phyloP scores from a whole-genome alignment of 2,888 invertebrate genomes.

The Trichogramma evanescens region DNA sequence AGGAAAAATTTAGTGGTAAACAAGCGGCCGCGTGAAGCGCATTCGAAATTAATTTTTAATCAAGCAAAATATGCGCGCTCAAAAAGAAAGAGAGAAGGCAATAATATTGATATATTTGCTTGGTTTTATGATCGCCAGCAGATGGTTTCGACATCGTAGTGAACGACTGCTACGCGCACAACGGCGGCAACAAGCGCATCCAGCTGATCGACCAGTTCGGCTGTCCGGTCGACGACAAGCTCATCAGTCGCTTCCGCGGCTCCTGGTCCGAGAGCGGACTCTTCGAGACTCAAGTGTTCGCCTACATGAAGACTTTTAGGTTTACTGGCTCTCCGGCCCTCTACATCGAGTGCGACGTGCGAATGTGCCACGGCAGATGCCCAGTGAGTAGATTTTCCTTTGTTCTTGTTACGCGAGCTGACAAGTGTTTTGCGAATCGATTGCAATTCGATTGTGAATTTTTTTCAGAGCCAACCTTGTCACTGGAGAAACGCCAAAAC shows the following conservation, averaged over 20 bases:
- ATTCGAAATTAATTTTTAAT: too few species aligned
- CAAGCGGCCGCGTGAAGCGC: too few species aligned
- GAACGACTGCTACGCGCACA: slow-evolving; percentile 89
- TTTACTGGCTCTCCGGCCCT: slow-evolving; percentile 90
- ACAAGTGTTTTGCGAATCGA: too few species aligned
- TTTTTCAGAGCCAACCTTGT: slow-evolving; percentile 75
- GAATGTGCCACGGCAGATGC: slow-evolving; percentile 92
- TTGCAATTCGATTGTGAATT: neutral
- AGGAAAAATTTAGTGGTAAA: too few species aligned
- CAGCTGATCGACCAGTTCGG: slow-evolving; percentile 89
- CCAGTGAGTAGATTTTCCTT: slow-evolving; percentile 61
- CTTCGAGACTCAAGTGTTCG: slow-evolving; percentile 88
- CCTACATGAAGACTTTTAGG: slow-evolving; percentile 90
- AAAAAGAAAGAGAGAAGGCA: too few species aligned
- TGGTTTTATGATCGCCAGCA: slow-evolving; percentile 44
- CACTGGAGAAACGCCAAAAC: slow-evolving; percentile 87
- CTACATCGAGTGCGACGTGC: slow-evolving; percentile 89
- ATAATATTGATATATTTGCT: too few species aligned
- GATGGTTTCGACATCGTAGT: slow-evolving; percentile 93
- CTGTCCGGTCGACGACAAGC: slow-evolving; percentile 86
- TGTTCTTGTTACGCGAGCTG: too few species aligned
- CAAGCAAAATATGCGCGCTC: too few species aligned
- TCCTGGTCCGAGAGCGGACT: slow-evolving; percentile 88
- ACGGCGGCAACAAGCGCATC: slow-evolving; percentile 85
- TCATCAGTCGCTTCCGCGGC: slow-evolving; percentile 85